These are phyloP conservation scores for Otocyon megalotis DNA, from an alignment of 2,113 vertebrate genomes.

Conservation along the genomic window DNA sequence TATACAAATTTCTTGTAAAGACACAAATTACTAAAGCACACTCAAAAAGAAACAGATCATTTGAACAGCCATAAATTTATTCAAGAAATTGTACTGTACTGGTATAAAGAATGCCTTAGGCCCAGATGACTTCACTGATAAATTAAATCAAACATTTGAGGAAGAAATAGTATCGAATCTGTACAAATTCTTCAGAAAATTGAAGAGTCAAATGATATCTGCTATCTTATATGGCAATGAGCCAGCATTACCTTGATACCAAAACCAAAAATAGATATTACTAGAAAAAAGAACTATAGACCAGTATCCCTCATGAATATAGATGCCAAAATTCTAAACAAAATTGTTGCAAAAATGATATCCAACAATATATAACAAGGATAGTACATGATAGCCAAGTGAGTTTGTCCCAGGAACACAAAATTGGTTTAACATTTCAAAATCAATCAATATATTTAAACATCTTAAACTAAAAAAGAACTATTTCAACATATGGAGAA, in stretches of 20 bases:
- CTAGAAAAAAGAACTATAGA: background rate
- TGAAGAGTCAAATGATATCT: background rate
- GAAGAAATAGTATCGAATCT: background rate
- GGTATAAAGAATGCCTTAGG: background rate
- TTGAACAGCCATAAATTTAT: background rate
- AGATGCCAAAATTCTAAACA: background rate
- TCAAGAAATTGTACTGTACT: background rate
- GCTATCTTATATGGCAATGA: background rate
- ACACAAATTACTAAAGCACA: background rate
- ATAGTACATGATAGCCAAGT: background rate
- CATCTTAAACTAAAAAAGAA: background rate
- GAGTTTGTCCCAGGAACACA: background rate
- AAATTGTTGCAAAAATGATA: background rate
- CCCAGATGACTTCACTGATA: background rate
- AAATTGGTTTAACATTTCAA: background rate
- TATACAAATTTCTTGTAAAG: background rate
- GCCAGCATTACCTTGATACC: background rate
- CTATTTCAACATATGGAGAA: background rate
- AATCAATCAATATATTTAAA: background rate
- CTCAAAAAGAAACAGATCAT: background rate
- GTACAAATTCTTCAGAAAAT: background rate
- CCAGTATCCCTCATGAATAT: background rate
- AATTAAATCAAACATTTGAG: background rate
- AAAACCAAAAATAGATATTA: background rate
- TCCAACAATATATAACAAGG: background rate